These are phyloP conservation scores for Limnephilus marmoratus DNA, from an alignment of 2,888 invertebrate genomes.

Conservation along the genomic window DNA sequence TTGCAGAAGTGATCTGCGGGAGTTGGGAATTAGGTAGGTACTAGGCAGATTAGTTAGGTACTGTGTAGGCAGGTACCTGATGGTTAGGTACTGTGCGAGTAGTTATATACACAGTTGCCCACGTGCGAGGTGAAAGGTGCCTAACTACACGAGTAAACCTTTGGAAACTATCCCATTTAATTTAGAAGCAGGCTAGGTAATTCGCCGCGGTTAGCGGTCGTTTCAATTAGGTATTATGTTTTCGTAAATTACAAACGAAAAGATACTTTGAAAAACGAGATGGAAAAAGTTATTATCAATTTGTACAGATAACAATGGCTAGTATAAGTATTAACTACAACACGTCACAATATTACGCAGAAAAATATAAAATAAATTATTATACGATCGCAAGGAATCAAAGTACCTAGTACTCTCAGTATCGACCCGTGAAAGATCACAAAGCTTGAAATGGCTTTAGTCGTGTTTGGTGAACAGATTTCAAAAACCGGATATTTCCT, in stretches of 20 bases:
- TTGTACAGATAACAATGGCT: background rate
- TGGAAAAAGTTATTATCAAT: background rate
- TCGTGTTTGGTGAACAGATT: no score
- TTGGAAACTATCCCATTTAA: no score
- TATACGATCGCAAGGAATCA: no score
- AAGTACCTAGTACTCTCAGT: no score
- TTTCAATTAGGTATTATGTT: background rate
- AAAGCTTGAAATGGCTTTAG: no score
- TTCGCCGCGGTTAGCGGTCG: background rate
- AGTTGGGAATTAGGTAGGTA: background rate
- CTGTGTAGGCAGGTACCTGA: no score
- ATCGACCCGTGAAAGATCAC: no score
- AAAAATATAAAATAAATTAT: no score
- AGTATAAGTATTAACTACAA: no score
- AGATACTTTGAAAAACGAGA: background rate
- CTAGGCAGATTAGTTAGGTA: background rate
- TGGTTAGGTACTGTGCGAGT: background rate
- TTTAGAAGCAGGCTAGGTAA: background rate
- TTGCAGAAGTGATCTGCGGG: background rate
- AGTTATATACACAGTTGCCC: background rate
- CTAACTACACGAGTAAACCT: background rate
- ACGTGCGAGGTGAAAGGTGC: conserved; percentile 2
- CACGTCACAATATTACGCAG: no score
- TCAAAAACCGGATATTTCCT: no score
- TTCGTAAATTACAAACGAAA: background rate